A percentile compares a stretch with the other conserved stretches of the same genome.
Evolutionary conservation across 2,113 vertebrate species (phyloP).

Genomic region (Henicopernis longicauda): DNA sequence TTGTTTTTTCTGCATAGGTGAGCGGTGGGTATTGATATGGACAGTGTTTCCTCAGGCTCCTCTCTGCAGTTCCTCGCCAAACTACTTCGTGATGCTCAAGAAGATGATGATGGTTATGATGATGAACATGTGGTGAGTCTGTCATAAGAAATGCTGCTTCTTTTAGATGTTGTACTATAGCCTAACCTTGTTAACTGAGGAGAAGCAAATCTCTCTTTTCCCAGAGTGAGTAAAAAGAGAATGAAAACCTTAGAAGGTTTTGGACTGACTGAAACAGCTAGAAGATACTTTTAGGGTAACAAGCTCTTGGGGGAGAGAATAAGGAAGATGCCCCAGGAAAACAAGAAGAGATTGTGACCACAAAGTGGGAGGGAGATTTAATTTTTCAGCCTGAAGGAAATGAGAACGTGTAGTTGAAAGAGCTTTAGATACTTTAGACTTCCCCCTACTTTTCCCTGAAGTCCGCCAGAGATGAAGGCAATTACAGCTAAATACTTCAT

Average conservation of each 20-base stretch:
- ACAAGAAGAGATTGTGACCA: background rate
- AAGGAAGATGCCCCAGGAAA: background rate
- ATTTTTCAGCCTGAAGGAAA: background rate
- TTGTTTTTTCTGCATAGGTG: background rate
- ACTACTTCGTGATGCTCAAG: constrained; percentile 64
- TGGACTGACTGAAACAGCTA: background rate
- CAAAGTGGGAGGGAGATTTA: background rate
- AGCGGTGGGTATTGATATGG: constrained; percentile 29
- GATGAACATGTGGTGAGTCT: constrained; percentile 6
- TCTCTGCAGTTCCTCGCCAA: constrained; percentile 76
- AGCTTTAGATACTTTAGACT: background rate
- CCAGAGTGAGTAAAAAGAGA: background rate
- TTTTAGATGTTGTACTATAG: background rate
- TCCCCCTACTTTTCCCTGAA: background rate
- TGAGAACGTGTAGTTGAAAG: background rate
- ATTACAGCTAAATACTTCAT: background rate
- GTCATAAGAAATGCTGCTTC: background rate
- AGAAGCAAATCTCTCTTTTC: background rate
- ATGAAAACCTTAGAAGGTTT: background rate
- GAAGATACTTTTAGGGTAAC: background rate
- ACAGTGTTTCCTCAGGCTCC: constrained; percentile 57
- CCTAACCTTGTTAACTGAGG: background rate
- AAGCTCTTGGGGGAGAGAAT: background rate
- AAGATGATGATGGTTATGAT: constrained; percentile 47
- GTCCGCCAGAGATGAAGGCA: background rate